Evolutionary conservation across 1,140 invertebrate species (phyloP).

Genomic region (Listronotus bonariensis): DNA sequence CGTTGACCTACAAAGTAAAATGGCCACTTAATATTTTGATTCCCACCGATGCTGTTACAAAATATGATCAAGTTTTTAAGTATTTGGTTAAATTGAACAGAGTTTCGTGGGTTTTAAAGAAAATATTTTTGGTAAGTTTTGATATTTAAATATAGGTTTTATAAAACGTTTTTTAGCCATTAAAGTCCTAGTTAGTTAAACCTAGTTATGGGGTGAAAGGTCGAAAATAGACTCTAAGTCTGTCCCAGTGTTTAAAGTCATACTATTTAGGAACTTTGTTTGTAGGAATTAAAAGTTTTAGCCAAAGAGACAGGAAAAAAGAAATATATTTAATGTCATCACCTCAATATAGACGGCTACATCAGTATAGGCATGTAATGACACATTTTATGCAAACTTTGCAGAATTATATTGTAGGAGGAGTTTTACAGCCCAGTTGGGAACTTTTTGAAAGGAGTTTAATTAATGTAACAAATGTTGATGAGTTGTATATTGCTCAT

Average conservation of each 20-base stretch:
- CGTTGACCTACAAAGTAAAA: slow-evolving; percentile 68
- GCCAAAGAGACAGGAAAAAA: slow-evolving; percentile 57
- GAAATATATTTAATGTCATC: slow-evolving; percentile 57
- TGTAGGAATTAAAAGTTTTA: slow-evolving; percentile 60
- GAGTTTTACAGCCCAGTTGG: slow-evolving; percentile 72
- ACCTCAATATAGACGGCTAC: slow-evolving; percentile 65
- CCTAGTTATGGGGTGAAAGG: too few species aligned
- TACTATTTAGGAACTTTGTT: slow-evolving; percentile 13
- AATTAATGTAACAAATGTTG: slow-evolving; percentile 64
- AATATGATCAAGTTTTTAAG: slow-evolving; percentile 75
- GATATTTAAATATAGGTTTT: too few species aligned
- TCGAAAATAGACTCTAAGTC: too few species aligned
- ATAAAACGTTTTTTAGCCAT: neutral
- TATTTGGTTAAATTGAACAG: slow-evolving; percentile 74
- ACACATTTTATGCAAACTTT: slow-evolving; percentile 72
- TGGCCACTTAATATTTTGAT: slow-evolving; percentile 81
- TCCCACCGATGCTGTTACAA: slow-evolving; percentile 66
- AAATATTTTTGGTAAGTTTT: slow-evolving; percentile 64
- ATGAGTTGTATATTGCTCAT: slow-evolving; percentile 71
- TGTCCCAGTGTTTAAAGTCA: too few species aligned
- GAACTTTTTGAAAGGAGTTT: slow-evolving; percentile 69
- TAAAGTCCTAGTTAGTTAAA: too few species aligned
- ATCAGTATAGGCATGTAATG: slow-evolving; percentile 72
- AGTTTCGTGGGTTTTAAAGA: slow-evolving; percentile 72
- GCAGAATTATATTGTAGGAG: slow-evolving; percentile 73